Evolutionary conservation across 2,113 vertebrate species (phyloP).

Genomic region (Entelurus aequoreus): DNA sequence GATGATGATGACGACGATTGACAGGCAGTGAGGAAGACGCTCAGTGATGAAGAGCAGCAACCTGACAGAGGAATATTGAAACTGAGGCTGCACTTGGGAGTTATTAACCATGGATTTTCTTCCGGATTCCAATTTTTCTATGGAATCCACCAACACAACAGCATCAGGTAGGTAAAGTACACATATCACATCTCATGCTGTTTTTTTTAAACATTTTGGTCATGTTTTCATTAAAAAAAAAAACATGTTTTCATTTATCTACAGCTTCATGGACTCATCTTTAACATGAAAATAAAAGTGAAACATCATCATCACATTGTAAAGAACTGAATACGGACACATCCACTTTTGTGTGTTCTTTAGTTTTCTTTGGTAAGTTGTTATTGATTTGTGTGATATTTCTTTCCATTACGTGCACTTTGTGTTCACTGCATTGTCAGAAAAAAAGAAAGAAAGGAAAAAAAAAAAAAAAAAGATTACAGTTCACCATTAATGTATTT

Average conservation of each 20-base stretch:
- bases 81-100: constrained; percentile 7
- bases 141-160: constrained; percentile 29
- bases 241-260: background rate
- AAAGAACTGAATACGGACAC: too few species aligned
- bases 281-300: background rate
- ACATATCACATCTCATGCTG: too few species aligned
- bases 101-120: constrained; percentile 53
- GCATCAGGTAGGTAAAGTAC: constrained; percentile 34
- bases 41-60: too few species aligned
- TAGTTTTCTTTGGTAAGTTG: background rate
- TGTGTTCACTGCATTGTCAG: too few species aligned
- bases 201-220: background rate
- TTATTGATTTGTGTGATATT: background rate
- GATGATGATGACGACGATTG: too few species aligned
- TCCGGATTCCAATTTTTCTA: constrained; percentile 39
- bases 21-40: too few species aligned
- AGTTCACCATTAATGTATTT: too few species aligned
- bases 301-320: background rate
- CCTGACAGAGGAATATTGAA: too few species aligned
- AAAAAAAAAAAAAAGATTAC: too few species aligned
- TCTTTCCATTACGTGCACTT: too few species aligned
- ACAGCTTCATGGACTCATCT: background rate
- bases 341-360: background rate
- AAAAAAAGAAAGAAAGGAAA: too few species aligned
- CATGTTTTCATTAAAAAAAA: background rate